Percentiles rank a stretch among this genome's conserved stretches.
These are phyloP conservation scores for Ennomos fuscantarius DNA, from an alignment of 2,888 invertebrate genomes.

Conservation along the genomic window DNA sequence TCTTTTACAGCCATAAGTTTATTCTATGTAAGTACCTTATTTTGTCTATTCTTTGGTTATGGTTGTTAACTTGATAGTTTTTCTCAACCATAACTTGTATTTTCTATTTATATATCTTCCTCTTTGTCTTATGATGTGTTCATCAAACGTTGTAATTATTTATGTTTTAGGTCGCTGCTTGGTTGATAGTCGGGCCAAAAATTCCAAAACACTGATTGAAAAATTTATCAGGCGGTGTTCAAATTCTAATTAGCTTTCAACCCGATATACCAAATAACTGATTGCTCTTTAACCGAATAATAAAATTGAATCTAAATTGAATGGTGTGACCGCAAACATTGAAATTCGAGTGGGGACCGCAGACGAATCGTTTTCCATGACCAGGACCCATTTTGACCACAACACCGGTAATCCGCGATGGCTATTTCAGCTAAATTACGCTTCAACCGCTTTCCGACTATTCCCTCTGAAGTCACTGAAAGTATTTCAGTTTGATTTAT, in stretches of 20 bases:
- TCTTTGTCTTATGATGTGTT: too few relatives aligned
- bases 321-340: conserved; percentile 44
- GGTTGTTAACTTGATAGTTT: too few relatives aligned
- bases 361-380: conserved; percentile 69
- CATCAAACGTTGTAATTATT: too few relatives aligned
- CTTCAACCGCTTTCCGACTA: conserved; percentile 45
- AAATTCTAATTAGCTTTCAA: conserved; percentile 2
- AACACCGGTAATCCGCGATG: conserved; percentile 65
- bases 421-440: conserved; percentile 52
- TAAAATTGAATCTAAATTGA: conserved; percentile 52
- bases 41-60: too few relatives aligned
- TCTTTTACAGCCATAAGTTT: too few relatives aligned
- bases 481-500: conserved; percentile 28
- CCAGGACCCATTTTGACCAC: conserved; percentile 64
- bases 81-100: too few relatives aligned
- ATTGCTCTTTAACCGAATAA: conserved; percentile 37
- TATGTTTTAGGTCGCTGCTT: too few relatives aligned
- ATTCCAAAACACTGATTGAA: too few relatives aligned
- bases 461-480: conserved; percentile 25
- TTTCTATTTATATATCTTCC: too few relatives aligned
- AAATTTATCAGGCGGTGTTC: not conserved
- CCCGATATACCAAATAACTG: conserved; percentile 22
- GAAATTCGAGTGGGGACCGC: conserved; percentile 51
- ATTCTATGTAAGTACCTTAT: too few relatives aligned
- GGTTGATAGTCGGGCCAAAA: too few relatives aligned